Conservation (phyloP, 2,113 vertebrate genomes). For the Myocastor coypus region DNA sequence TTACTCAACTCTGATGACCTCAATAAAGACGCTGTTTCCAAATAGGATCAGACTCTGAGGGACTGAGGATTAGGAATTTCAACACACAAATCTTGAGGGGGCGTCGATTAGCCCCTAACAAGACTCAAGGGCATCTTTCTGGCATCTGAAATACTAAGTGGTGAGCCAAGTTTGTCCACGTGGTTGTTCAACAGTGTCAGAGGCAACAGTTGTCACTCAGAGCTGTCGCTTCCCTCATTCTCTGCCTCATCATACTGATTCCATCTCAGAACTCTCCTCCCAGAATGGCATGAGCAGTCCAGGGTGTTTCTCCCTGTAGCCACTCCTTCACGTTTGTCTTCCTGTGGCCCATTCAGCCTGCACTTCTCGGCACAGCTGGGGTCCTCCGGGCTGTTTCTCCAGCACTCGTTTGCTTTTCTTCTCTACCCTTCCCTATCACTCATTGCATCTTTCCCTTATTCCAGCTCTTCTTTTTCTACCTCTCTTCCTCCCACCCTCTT, state of each 20-base stretch:
- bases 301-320: not conserved
- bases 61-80: not conserved
- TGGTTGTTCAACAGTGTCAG: not conserved
- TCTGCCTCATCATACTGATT: not conserved
- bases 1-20: not conserved
- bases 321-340: not conserved
- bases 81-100: not conserved
- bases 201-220: not conserved
- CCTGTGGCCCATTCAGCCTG: not conserved
- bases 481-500: not conserved
- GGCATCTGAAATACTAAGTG: not conserved
- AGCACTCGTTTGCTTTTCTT: slow-evolving; percentile 4
- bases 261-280: not conserved
- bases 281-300: accelerated
- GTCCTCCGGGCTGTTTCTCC: not conserved
- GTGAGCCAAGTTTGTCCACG: too few species aligned
- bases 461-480: not conserved
- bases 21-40: not conserved
- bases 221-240: not conserved
- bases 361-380: not conserved
- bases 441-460: not conserved
- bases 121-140: not conserved
- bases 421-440: slow-evolving; percentile 37
- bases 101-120: not conserved
- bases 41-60: not conserved